Evolutionary conservation across 2,888 invertebrate species (phyloP).

Genomic region (Drosophila kokeensis): DNA sequence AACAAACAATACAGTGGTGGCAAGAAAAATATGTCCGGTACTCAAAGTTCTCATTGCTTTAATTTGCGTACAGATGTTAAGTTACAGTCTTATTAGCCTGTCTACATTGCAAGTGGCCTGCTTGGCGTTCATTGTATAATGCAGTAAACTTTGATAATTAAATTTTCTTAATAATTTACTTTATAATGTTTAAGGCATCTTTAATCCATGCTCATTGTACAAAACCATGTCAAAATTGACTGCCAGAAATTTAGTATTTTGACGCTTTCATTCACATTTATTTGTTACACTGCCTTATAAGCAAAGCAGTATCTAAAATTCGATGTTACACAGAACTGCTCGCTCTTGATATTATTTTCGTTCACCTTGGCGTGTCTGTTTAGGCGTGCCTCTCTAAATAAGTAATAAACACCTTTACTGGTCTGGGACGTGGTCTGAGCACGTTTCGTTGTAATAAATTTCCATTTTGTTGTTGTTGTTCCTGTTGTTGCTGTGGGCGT

Average conservation of each 20-base stretch:
- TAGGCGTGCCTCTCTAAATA: conserved; percentile 62
- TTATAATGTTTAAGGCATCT: neutral
- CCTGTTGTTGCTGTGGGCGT: conserved; percentile 21
- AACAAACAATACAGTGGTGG: too few species aligned
- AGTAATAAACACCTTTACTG: conserved; percentile 75
- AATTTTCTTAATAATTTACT: fast-evolving
- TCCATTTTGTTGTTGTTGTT: conserved; percentile 55
- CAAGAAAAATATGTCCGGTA: too few species aligned
- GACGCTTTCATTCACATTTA: neutral
- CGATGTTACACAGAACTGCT: too few species aligned
- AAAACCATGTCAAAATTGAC: neutral
- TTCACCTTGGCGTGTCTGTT: neutral
- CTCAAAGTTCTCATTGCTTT: too few species aligned
- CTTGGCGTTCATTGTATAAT: neutral
- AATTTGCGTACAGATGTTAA: neutral
- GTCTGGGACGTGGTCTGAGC: conserved; percentile 25
- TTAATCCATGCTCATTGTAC: neutral
- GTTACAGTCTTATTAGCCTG: neutral
- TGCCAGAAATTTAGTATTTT: neutral
- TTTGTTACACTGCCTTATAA: neutral
- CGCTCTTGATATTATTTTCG: neutral
- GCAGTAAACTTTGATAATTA: neutral
- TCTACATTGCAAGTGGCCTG: neutral
- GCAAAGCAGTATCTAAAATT: neutral
- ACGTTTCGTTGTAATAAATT: conserved; percentile 67